Conservation (phyloP, 2,888 invertebrate species). For the Volucella zonaria region DNA sequence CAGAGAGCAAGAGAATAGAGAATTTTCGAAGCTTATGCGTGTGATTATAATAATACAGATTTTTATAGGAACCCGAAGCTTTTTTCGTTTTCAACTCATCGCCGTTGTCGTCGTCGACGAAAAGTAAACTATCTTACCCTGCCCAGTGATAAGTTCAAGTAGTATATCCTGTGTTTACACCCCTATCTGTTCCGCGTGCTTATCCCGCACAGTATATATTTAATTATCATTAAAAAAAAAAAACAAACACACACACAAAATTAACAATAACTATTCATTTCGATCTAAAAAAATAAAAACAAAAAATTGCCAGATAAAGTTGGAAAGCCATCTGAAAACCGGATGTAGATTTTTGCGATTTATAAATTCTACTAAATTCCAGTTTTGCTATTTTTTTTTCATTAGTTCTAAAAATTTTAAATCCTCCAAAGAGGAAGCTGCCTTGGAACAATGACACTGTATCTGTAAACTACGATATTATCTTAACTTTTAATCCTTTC, state of each 20-base stretch:
- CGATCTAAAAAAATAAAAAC: not conserved
- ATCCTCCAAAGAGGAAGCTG: constrained; percentile 12
- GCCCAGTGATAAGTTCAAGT: constrained; percentile 73
- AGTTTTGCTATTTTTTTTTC: no score
- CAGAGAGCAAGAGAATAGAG: constrained; percentile 10
- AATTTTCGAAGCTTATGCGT: constrained; percentile 61
- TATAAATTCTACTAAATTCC: no score
- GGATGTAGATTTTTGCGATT: no score
- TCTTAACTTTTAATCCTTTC: constrained; percentile 47
- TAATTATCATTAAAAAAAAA: not conserved
- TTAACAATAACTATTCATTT: no score
- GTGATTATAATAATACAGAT: constrained; percentile 70
- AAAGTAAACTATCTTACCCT: constrained; percentile 73
- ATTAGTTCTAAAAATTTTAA: not conserved
- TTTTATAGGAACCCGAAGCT: constrained; percentile 69
- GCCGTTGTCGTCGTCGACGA: constrained; percentile 3
- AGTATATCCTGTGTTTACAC: constrained; percentile 74
- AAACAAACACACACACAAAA: not conserved
- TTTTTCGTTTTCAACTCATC: constrained; percentile 61
- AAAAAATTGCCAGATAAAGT: not conserved
- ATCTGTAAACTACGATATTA: constrained; percentile 20
- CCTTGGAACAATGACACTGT: constrained; percentile 12
- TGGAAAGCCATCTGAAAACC: no score
- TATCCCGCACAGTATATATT: constrained; percentile 59
- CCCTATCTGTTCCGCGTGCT: constrained; percentile 74